A percentile compares a stretch with the other conserved stretches of the same genome.
Conservation (phyloP, 2,797 vertebrate species). For the Myotis planiceps region DNA sequence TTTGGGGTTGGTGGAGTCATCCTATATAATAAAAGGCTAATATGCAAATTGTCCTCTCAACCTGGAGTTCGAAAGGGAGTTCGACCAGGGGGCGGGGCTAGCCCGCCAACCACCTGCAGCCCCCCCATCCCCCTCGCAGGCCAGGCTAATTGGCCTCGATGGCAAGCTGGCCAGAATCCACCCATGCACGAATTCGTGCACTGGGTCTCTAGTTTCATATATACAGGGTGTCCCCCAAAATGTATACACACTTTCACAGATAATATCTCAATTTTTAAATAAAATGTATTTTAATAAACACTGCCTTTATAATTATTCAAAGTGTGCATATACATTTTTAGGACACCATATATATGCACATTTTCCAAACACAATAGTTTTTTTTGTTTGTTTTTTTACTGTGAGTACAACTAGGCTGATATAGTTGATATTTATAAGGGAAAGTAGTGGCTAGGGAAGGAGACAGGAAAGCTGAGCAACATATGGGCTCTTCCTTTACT, state of each 20-base stretch:
- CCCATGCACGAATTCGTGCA: too few species aligned
- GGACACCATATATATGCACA: background rate
- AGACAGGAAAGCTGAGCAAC: background rate
- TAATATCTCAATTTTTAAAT: too few species aligned
- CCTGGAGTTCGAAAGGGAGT: too few species aligned
- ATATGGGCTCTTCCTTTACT: background rate
- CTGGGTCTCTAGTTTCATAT: too few species aligned
- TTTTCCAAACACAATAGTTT: background rate
- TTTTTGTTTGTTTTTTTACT: background rate
- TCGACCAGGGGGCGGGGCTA: too few species aligned
- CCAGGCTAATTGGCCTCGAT: too few species aligned
- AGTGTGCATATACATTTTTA: background rate
- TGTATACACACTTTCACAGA: background rate
- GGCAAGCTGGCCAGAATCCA: too few species aligned
- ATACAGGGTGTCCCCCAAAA: background rate
- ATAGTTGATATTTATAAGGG: background rate
- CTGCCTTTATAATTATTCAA: too few species aligned
- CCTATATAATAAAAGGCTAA: background rate
- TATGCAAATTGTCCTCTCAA: too few species aligned
- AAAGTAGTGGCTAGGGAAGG: background rate
- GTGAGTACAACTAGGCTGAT: background rate
- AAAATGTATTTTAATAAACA: too few species aligned
- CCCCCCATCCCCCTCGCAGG: too few species aligned
- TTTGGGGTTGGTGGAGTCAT: background rate
- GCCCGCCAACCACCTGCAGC: too few species aligned